Base-by-base conservation (phyloP, 2,113 vertebrate genomes). In the Herpetotheres cachinnans region DNA sequence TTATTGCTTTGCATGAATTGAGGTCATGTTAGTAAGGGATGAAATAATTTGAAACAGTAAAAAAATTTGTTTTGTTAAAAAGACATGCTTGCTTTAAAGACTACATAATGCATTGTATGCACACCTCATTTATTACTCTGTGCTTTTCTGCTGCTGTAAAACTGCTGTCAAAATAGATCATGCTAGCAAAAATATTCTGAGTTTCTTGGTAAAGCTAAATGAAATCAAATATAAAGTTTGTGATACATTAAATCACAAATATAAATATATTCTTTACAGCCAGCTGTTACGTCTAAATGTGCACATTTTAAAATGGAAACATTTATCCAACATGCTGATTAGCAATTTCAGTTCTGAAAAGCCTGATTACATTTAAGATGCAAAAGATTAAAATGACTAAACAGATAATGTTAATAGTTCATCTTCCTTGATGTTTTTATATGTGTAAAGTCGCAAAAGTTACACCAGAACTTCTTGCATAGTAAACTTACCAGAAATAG, bases 211-310 rank as follows among this genome's bases (percentile, higher is more conserved):
- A 95, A 98, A 97, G 86, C 95, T 95, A 96, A 98, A 91, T 97
- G 94, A 98, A 98, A 96, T 93, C 29, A 98, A 98, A 97, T 97
- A 94, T 92, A 97, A 98, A 98, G 94, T 98, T 98, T 97, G 97
- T 85, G 96, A 98, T 97, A 98, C 94, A 98, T 98, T 98, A 98
- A 97, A 97, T 98, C 96, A 97, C 96, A 97, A 98, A 97, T 96
- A 98, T 98, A 98, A 98, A 98, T 97, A 97, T 94, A 95, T 97
- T 91, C 97, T 98, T 98, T 98, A 98, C 95, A 96, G 91, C 97
- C 95, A 96, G 97, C 97, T 98, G 94, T 98, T 97, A 93, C 91
- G 95, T 97, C 96, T 97, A 97, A 98, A 96, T 96, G 95, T 92
- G 84, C 92, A 95, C 92, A 81, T 96, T 98, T 98, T 90, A 96